Conservation (phyloP, 2,888 invertebrate species). For the Ethmia dodecea region DNA sequence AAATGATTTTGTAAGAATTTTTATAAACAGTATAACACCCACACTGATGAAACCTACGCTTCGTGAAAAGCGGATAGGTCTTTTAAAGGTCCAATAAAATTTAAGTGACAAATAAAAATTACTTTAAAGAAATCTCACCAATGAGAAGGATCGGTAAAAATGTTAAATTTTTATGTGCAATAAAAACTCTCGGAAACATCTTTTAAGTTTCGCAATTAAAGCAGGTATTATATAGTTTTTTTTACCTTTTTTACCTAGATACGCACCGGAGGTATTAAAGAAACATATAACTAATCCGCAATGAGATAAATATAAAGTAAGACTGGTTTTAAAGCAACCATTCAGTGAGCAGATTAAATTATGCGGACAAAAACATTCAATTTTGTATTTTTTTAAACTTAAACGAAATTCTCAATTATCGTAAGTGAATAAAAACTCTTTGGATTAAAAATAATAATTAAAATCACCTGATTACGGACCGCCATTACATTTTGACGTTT, state of each 20-base stretch:
- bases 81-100: slow-evolving; percentile 2
- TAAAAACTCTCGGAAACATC: slow-evolving; percentile 32
- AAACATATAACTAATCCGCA: too few relatives aligned
- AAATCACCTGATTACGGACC: slow-evolving; percentile 23
- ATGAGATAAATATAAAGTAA: too few relatives aligned
- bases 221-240: neutral
- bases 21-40: too few relatives aligned
- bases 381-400: too few relatives aligned
- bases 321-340: too few relatives aligned
- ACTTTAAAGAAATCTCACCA: slow-evolving; percentile 24
- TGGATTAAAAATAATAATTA: slow-evolving; percentile 9
- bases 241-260: too few relatives aligned
- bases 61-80: too few relatives aligned
- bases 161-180: slow-evolving; percentile 29
- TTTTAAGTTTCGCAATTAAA: slow-evolving; percentile 22
- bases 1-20: too few relatives aligned
- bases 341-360: too few relatives aligned
- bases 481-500: slow-evolving; percentile 30
- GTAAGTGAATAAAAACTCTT: slow-evolving; percentile 3
- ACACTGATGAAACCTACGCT: too few relatives aligned
- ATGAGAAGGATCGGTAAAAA: slow-evolving; percentile 18
- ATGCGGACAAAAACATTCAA: too few relatives aligned
- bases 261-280: too few relatives aligned
- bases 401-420: slow-evolving; percentile 1
- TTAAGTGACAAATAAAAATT: slow-evolving; percentile 23